Evolutionary conservation across 2,888 invertebrate species (phyloP).

Genomic region (Eubasilissa splendida): DNA sequence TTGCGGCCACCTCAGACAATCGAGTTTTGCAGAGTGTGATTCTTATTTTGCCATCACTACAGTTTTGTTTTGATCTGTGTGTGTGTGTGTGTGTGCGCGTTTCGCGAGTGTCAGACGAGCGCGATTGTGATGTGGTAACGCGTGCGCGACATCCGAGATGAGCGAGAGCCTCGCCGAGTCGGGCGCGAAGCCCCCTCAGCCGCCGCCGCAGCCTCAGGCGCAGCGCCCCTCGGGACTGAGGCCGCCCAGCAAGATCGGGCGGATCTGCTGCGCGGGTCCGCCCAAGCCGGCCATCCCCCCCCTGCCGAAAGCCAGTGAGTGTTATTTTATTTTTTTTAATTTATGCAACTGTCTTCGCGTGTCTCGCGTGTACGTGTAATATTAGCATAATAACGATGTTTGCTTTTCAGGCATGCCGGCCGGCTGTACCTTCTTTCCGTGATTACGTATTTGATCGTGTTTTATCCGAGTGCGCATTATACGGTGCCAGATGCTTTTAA

Average conservation of each 20-base stretch:
- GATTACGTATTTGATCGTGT: not conserved
- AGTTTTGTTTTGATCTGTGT: no score
- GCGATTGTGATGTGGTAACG: conserved; percentile 23
- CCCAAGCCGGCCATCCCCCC: conserved; percentile 80
- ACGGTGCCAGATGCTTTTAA: no score
- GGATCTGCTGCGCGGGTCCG: conserved; percentile 76
- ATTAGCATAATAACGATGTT: not conserved
- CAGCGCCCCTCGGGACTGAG: conserved; percentile 76
- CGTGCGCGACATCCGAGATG: not conserved
- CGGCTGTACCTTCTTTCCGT: not conserved
- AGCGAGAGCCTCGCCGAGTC: not conserved
- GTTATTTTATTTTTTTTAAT: conserved; percentile 8
- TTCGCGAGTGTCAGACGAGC: not conserved
- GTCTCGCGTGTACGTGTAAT: not conserved
- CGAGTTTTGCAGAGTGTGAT: not conserved
- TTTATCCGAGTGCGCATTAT: no score
- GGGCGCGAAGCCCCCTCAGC: not conserved
- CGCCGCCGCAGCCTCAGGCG: conserved; percentile 48
- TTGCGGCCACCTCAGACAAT: not conserved
- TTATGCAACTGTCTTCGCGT: not conserved
- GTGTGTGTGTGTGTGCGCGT: not conserved
- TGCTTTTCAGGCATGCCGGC: conserved; percentile 8
- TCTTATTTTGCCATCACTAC: no score
- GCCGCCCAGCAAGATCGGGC: conserved; percentile 78
- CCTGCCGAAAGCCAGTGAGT: conserved; percentile 73